Conservation (phyloP, 2,113 vertebrate species). For the Noturus placidus region DNA sequence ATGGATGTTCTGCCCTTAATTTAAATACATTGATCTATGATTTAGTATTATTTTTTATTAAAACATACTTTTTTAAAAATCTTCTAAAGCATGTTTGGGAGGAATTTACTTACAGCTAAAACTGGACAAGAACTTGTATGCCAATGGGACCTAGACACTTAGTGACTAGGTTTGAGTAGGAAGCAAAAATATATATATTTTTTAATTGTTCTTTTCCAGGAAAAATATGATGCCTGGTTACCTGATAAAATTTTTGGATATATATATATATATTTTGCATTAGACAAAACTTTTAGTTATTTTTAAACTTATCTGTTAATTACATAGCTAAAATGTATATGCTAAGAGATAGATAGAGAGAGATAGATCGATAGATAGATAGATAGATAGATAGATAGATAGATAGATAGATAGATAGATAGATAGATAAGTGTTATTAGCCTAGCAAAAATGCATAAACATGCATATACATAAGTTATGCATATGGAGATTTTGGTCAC, state of each 20-base stretch:
- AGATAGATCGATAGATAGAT: too few relatives aligned
- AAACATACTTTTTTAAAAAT: too few relatives aligned
- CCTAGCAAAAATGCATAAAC: too few relatives aligned
- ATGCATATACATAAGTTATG: too few relatives aligned
- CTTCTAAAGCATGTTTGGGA: too few relatives aligned
- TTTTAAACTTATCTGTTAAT: not conserved
- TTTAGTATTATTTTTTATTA: too few relatives aligned
- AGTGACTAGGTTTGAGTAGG: not conserved
- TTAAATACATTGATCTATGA: too few relatives aligned
- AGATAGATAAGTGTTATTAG: too few relatives aligned
- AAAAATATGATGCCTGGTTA: not conserved
- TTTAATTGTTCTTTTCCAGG: too few relatives aligned
- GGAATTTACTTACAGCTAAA: not conserved
- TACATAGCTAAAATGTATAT: not conserved
- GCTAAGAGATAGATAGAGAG: not conserved
- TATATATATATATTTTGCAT: not conserved
- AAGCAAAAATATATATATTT: not conserved
- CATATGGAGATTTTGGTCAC: not conserved
- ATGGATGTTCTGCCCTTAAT: too few relatives aligned
- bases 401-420: too few relatives aligned
- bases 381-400: too few relatives aligned
- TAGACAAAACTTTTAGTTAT: not conserved
- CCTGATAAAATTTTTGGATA: not conserved
- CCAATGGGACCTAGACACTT: not conserved
- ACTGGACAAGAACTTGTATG: not conserved